Evolutionary conservation across 2,888 invertebrate species (phyloP), one percentile per base, ranked within the genome.

Genomic region (Zaprionus bogoriensis): DNA sequence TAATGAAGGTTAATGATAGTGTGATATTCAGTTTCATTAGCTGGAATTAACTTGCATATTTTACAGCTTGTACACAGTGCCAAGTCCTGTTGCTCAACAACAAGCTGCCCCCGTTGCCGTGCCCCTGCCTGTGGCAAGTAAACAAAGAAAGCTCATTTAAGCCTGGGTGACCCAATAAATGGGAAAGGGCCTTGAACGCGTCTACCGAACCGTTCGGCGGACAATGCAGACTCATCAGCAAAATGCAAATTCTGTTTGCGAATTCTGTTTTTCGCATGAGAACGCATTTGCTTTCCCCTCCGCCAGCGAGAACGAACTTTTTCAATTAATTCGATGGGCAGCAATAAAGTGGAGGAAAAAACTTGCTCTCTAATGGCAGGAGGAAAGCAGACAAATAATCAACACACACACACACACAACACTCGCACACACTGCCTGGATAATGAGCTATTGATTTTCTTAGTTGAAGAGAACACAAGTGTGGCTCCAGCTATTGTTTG

Each of bases 401-500:
- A 54, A 39, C 44, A 36, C n/a, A n/a, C n/a, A n/a, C n/a, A n/a
- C n/a, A n/a, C n/a, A n/a, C n/a, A n/a, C n/a, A n/a, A n/a, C n/a
- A n/a, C n/a, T n/a, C n/a, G n/a, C n/a, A n/a, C n/a, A n/a, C n/a
- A n/a, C n/a, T n/a, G n/a, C n/a, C n/a, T n/a, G 75, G 39, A 53
- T 55, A 74, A 46, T 30, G 23, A 62, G 45, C 65, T 79, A 79
- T 79, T 81, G 79, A 79, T 79, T 79, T 79, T 87, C 62, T 77
- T 28, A 45, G 14, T 25, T 62, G 57, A 46, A 63, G 38, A 52
- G 38, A 52, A 39, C 45, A n/a, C 10, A 41, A 20, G 9, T 27
- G 27, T 50, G 38, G 5, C 20, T 28, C 12, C 4, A 9, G 19
- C 14, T 19, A 0, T 25, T 45, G 17, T 45, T 50, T 59, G 22